Evolutionary conservation across 2,113 vertebrate species (phyloP).

Genomic region (Butorides virescens): DNA sequence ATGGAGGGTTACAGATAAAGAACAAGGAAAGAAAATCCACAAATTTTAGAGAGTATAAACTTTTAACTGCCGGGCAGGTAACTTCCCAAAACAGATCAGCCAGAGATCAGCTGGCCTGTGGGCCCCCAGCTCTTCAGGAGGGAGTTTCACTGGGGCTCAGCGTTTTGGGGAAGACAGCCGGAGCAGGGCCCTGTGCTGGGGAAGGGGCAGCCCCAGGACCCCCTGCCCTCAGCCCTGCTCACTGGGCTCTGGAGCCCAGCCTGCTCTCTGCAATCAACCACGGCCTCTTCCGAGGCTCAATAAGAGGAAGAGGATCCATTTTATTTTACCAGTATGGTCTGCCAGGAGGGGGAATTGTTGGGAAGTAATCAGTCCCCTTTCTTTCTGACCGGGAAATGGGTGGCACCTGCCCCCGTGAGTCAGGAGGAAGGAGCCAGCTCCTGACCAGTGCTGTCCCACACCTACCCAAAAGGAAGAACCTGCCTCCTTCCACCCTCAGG

Average conservation of each 20-base stretch:
- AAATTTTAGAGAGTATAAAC: neutral
- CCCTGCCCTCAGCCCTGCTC: neutral
- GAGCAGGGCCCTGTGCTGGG: neutral
- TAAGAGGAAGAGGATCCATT: neutral
- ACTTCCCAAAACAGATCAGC: neutral
- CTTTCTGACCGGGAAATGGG: neutral
- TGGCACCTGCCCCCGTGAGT: neutral
- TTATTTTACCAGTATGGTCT: neutral
- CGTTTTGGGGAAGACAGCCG: neutral
- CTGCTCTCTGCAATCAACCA: accelerated
- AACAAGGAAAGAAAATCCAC: neutral
- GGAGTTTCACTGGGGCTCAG: neutral
- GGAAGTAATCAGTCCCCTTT: neutral
- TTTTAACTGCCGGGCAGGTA: neutral
- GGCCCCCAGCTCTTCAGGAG: neutral
- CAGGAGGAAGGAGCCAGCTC: neutral
- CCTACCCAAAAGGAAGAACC: neutral
- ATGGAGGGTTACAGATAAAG: neutral
- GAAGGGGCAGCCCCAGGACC: neutral
- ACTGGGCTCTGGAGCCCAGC: accelerated
- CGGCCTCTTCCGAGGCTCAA: accelerated
- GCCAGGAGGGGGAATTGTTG: neutral
- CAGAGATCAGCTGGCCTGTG: neutral
- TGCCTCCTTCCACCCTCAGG: neutral
- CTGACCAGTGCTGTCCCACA: neutral